These are phyloP conservation scores for Galaxea fascicularis DNA, from an alignment of 92 coral and sea anemone species.

Conservation along the genomic window DNA sequence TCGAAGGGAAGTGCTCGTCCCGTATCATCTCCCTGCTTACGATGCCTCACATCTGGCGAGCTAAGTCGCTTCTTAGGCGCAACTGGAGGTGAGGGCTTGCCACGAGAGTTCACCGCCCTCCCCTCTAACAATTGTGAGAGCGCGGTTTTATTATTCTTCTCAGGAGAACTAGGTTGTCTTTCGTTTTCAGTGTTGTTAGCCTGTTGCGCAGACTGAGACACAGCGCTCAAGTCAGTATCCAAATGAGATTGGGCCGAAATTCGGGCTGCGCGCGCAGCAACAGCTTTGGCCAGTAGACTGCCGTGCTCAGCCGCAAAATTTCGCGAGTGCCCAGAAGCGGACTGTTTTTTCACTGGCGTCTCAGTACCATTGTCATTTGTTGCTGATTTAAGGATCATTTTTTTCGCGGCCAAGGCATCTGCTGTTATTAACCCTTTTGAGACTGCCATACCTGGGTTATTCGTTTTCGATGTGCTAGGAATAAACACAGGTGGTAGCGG, in stretches of 20 bases:
- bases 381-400: constrained; percentile 68
- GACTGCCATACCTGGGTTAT: constrained; percentile 71
- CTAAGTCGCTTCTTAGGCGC: constrained; percentile 78
- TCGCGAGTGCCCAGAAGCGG: constrained; percentile 51
- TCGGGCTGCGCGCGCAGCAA: constrained; percentile 92
- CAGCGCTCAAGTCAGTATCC: constrained; percentile 9
- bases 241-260: constrained; percentile 57
- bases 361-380: constrained; percentile 28
- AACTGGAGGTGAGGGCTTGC: constrained; percentile 82
- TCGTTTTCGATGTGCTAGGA: constrained; percentile 33
- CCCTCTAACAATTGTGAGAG: background rate
- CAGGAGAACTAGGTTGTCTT: constrained; percentile 36
- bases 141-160: constrained; percentile 6
- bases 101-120: constrained; percentile 23
- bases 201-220: constrained; percentile 23
- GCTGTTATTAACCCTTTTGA: constrained; percentile 77
- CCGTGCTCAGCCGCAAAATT: constrained; percentile 69
- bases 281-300: constrained; percentile 82
- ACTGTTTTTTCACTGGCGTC: constrained; percentile 44
- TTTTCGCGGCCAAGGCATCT: constrained; percentile 78
- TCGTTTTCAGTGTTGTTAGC: constrained; percentile 35
- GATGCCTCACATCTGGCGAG: constrained; percentile 41
- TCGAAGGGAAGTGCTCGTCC: constrained; percentile 53
- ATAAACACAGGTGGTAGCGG: constrained; percentile 68
- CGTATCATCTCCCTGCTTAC: background rate